Percentiles rank a stretch among this genome's conserved stretches.
Evolutionary conservation across 2,113 vertebrate genomes (phyloP).

Genomic region (Casuarius casuarius): DNA sequence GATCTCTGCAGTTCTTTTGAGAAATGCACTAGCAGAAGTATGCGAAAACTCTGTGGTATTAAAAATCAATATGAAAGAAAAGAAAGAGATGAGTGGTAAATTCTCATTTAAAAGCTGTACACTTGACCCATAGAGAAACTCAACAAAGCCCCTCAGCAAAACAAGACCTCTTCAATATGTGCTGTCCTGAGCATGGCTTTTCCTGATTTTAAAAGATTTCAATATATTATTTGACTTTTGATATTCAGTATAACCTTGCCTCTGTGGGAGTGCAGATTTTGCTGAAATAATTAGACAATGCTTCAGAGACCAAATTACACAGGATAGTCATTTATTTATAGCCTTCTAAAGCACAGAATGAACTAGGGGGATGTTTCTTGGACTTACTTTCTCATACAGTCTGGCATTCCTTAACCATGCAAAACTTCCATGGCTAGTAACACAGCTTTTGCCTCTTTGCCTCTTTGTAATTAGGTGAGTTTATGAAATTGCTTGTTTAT

Average conservation of each 20-base stretch:
- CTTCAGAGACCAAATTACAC: not conserved
- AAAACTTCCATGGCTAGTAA: not conserved
- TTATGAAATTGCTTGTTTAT: not conserved
- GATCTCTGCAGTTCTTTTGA: not conserved
- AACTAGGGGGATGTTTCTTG: not conserved
- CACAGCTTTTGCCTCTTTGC: not conserved
- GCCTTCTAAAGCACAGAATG: not conserved
- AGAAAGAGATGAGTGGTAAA: not conserved
- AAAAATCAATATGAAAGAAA: constrained; percentile 19
- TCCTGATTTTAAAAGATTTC: not conserved
- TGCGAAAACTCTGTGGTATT: constrained; percentile 20
- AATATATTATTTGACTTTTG: not conserved
- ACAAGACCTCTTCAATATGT: not conserved
- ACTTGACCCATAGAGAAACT: not conserved
- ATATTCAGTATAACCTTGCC: not conserved
- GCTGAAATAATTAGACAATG: not conserved
- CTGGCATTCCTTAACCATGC: not conserved
- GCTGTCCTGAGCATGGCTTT: not conserved
- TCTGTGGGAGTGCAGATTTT: not conserved
- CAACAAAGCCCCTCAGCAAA: not conserved
- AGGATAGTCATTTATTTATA: not conserved
- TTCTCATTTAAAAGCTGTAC: not conserved
- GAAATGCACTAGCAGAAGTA: not conserved
- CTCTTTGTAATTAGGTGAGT: not conserved
- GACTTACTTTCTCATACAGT: not conserved